phyloP scores from a whole-genome alignment of 1,140 invertebrate genomes.

The Magallana angulata region DNA sequence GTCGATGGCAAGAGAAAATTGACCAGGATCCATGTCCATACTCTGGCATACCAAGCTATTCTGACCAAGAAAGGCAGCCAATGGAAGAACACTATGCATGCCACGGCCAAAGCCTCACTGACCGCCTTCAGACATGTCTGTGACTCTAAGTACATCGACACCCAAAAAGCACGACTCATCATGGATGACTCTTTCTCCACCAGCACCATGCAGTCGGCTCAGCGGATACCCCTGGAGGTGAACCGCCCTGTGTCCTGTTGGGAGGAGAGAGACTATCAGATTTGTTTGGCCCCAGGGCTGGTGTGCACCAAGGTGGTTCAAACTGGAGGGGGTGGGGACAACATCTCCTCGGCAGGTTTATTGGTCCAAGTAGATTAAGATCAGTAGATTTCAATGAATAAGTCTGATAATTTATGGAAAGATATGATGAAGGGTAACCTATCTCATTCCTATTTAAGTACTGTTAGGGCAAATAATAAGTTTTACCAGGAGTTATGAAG shows the following conservation, averaged over 20 bases:
- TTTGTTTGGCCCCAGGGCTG: constrained; percentile 91
- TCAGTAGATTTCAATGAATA: background rate
- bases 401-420: background rate
- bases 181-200: constrained; percentile 93
- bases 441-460: no score
- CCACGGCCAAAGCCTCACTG: constrained; percentile 90
- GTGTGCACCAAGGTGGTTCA: constrained; percentile 91
- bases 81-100: constrained; percentile 86
- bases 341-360: constrained; percentile 91
- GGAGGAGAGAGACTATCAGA: constrained; percentile 86
- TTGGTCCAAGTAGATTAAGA: constrained; percentile 76
- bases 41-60: constrained; percentile 92
- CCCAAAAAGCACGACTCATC: constrained; percentile 86
- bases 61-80: constrained; percentile 83
- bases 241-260: constrained; percentile 89
- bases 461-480: no score
- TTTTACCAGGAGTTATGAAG: no score
- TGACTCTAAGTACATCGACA: constrained; percentile 86
- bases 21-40: constrained; percentile 91
- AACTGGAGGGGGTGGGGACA: constrained; percentile 93
- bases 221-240: constrained; percentile 68
- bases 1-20: constrained; percentile 81
- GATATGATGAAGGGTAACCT: background rate
- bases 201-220: constrained; percentile 72
- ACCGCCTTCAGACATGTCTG: constrained; percentile 93